phyloP scores from a whole-genome alignment of 1,140 invertebrate species.

The Artemia franciscana region DNA sequence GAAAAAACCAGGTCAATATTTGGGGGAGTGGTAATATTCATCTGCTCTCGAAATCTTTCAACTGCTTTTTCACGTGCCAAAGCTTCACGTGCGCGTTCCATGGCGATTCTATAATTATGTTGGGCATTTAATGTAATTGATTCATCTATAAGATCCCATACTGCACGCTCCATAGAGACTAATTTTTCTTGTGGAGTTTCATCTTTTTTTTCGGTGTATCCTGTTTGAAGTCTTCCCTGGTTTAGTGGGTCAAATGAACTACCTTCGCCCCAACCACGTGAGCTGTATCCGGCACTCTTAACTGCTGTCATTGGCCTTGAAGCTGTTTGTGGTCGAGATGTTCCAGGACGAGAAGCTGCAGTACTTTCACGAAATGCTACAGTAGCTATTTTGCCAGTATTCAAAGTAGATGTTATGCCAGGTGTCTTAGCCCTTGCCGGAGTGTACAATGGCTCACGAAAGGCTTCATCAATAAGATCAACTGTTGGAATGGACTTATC shows the following conservation, averaged over 20 bases:
- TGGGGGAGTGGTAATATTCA: constrained; percentile 56
- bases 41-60: constrained; percentile 72
- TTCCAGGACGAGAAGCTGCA: constrained; percentile 12
- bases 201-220: constrained; percentile 33
- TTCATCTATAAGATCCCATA: constrained; percentile 59
- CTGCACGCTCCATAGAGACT: constrained; percentile 49
- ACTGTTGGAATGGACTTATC: not conserved
- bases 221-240: constrained; percentile 31
- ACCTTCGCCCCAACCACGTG: constrained; percentile 28
- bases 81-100: constrained; percentile 89
- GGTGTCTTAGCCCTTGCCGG: not conserved
- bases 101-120: constrained; percentile 36
- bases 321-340: constrained; percentile 7
- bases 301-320: constrained; percentile 80
- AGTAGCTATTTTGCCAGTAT: not conserved
- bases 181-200: constrained; percentile 60
- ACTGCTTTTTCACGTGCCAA: constrained; percentile 69
- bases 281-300: constrained; percentile 79
- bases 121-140: constrained; percentile 39
- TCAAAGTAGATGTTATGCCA: not conserved
- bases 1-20: constrained; percentile 85
- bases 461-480: not conserved
- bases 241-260: constrained; percentile 52
- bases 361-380: constrained; percentile 13
- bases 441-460: not conserved